Conservation (phyloP, 2,113 vertebrate genomes). For the Rhea pennata region DNA sequence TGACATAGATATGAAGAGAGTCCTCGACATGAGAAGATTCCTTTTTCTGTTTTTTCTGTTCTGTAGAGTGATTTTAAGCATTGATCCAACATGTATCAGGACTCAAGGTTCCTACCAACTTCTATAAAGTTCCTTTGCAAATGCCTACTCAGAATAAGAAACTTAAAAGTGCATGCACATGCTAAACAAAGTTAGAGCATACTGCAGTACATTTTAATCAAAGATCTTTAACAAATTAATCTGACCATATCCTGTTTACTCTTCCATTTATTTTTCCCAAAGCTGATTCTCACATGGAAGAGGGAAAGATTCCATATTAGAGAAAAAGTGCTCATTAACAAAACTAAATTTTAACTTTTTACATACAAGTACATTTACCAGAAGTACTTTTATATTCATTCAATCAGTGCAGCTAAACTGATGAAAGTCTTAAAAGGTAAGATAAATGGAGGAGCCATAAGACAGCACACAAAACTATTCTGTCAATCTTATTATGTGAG, state of each 20-base stretch:
- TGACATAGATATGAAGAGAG: not conserved
- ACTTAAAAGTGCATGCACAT: not conserved
- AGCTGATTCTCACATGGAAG: not conserved
- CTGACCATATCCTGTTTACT: not conserved
- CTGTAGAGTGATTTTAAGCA: not conserved
- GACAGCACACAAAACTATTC: not conserved
- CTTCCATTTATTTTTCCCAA: not conserved
- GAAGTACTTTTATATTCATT: not conserved
- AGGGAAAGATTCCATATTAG: not conserved
- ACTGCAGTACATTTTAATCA: not conserved
- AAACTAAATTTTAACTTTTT: not conserved
- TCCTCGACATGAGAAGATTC: not conserved
- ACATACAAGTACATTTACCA: not conserved
- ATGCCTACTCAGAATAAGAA: not conserved
- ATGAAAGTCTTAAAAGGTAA: not conserved
- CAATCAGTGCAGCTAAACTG: not conserved
- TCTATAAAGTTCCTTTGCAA: not conserved
- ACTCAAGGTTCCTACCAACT: not conserved
- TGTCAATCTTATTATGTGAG: not conserved
- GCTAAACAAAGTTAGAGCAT: not conserved
- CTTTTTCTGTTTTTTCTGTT: conserved; percentile 16
- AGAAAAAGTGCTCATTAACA: not conserved
- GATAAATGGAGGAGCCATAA: not conserved
- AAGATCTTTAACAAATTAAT: not conserved
- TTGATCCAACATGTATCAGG: not conserved